Conservation (phyloP, 2,113 vertebrate genomes). For the Alectura lathami region DNA sequence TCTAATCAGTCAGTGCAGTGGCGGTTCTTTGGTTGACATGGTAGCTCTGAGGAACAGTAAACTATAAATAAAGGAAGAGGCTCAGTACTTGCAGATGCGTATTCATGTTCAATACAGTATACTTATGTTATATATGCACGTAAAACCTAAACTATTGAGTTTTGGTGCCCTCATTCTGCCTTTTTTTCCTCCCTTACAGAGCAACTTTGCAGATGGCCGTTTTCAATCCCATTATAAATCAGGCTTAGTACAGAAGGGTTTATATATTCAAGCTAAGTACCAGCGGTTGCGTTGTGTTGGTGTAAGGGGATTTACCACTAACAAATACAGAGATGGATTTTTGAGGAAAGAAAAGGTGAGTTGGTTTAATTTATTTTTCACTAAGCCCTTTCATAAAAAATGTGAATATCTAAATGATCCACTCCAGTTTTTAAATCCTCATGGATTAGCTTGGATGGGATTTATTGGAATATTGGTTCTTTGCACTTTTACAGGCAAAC, state of each 20-base stretch:
- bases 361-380: constrained; percentile 51
- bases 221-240: constrained; percentile 73
- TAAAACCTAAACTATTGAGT: background rate
- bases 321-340: constrained; percentile 77
- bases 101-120: background rate
- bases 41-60: background rate
- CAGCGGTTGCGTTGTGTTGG: constrained; percentile 77
- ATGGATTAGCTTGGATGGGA: background rate
- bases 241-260: constrained; percentile 77
- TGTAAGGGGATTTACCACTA: constrained; percentile 76
- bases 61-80: background rate
- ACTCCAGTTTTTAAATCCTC: background rate
- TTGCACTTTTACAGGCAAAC: background rate
- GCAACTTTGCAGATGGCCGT: constrained; percentile 68
- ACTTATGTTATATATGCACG: too few species aligned
- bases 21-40: background rate
- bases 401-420: background rate
- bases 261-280: constrained; percentile 81
- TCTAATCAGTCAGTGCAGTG: background rate
- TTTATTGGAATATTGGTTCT: background rate
- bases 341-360: constrained; percentile 78
- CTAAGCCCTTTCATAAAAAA: constrained; percentile 4
- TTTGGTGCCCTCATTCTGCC: background rate
- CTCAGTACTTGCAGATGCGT: background rate
- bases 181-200: constrained; percentile 51